phyloP scores from a whole-genome alignment of 2,888 invertebrate genomes.

The Hypselothyrea guttata region DNA sequence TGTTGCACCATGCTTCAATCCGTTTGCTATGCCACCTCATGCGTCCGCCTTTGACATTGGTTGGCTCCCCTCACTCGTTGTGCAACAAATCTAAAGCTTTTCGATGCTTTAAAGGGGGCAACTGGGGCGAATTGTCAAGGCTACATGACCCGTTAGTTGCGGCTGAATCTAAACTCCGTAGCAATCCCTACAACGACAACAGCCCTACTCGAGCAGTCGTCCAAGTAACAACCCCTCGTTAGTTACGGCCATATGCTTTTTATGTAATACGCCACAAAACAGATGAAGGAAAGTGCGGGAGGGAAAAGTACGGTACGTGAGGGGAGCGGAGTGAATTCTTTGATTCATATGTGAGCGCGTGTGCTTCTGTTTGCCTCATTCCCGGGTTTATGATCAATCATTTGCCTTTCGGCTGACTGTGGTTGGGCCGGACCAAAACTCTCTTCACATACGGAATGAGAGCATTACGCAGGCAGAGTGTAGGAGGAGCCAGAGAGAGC shows the following conservation, averaged over 20 bases:
- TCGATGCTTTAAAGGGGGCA: slow-evolving; percentile 23
- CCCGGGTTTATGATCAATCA: slow-evolving; percentile 70
- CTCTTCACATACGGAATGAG: no score
- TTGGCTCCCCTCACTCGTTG: slow-evolving; percentile 10
- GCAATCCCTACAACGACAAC: slow-evolving; percentile 26
- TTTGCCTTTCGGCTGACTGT: slow-evolving; percentile 62
- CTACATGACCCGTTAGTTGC: slow-evolving; percentile 44
- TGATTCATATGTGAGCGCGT: not conserved
- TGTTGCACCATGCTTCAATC: slow-evolving; percentile 31
- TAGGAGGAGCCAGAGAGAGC: no score
- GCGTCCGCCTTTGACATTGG: slow-evolving; percentile 5
- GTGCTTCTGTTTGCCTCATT: slow-evolving; percentile 22
- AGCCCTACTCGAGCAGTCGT: slow-evolving; percentile 32
- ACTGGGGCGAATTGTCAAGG: slow-evolving; percentile 60
- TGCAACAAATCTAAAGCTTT: slow-evolving; percentile 35
- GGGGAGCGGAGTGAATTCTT: slow-evolving; percentile 1
- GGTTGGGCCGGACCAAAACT: slow-evolving; percentile 46
- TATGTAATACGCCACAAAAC: slow-evolving; percentile 55
- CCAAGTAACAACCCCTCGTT: slow-evolving; percentile 69
- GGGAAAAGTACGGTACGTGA: not conserved
- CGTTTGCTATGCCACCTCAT: slow-evolving; percentile 23
- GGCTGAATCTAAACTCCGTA: slow-evolving; percentile 39
- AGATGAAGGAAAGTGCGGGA: slow-evolving; percentile 1
- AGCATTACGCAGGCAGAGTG: no score
- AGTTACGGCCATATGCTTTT: slow-evolving; percentile 74